Percentiles rank a stretch among this genome's conserved stretches.
These are phyloP conservation scores for Tiphia femorata DNA, from an alignment of 2,888 invertebrate genomes.

Conservation along the genomic window DNA sequence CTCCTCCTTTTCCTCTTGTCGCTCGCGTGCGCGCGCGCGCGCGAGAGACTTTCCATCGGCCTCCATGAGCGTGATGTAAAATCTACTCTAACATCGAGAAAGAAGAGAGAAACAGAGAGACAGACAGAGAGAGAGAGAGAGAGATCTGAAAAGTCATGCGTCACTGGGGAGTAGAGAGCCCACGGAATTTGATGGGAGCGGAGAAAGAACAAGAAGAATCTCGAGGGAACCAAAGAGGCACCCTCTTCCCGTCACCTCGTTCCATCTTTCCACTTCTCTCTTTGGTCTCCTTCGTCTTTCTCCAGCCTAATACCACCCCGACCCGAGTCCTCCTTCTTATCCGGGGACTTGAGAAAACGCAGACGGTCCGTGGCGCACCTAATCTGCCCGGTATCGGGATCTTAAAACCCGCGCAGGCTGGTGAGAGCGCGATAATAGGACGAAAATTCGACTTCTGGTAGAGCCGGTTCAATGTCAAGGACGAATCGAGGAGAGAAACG, in stretches of 20 bases:
- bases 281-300: constrained; percentile 4
- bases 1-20: constrained; percentile 1
- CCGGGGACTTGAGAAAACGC: constrained; percentile 50
- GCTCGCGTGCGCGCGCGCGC: neutral
- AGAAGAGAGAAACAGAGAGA: neutral
- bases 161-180: neutral
- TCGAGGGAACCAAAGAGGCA: constrained; percentile 25
- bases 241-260: constrained; percentile 24
- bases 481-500: neutral
- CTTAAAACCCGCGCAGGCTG: constrained; percentile 49
- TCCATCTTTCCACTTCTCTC: constrained; percentile 14
- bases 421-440: constrained; percentile 14
- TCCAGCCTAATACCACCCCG: too few relatives aligned
- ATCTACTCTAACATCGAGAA: neutral
- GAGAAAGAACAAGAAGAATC: constrained; percentile 10
- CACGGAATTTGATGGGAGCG: neutral
- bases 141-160: neutral
- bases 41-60: too few relatives aligned
- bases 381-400: constrained; percentile 47
- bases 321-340: too few relatives aligned
- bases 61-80: too few relatives aligned
- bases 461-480: neutral
- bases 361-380: constrained; percentile 45
- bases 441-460: too few relatives aligned
- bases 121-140: too few relatives aligned